Conservation (phyloP, 2,797 vertebrate genomes). For the Tinamus major region DNA sequence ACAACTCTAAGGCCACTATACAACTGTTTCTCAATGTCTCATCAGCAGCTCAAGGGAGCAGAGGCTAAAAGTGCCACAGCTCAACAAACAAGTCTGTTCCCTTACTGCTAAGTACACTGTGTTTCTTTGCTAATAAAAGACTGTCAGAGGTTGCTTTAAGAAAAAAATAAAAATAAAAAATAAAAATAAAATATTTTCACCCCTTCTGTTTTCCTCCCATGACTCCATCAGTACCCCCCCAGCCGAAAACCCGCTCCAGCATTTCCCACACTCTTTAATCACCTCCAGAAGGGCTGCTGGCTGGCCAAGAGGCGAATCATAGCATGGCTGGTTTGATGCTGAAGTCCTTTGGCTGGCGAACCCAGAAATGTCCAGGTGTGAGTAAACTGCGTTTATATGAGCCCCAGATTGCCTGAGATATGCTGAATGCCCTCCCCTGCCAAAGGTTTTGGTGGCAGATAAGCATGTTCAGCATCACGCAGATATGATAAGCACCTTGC, state of each 20-base stretch:
- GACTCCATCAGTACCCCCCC: background rate
- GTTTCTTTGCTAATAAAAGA: conserved; percentile 26
- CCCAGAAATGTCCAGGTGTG: background rate
- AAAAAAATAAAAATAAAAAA: background rate
- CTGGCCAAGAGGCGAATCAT: background rate
- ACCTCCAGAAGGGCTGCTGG: background rate
- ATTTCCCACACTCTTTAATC: background rate
- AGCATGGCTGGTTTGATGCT: background rate
- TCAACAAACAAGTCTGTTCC: conserved; percentile 51
- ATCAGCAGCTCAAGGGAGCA: conserved; percentile 47
- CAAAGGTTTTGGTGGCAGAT: background rate
- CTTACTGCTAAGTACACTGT: background rate
- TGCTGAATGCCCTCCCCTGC: background rate
- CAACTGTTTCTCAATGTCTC: conserved; percentile 65
- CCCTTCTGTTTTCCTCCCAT: background rate
- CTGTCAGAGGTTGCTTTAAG: background rate
- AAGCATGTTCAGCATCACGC: background rate
- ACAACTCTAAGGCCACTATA: conserved; percentile 39
- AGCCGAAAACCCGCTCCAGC: background rate
- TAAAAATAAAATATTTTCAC: background rate
- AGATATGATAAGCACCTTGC: background rate
- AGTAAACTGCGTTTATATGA: background rate
- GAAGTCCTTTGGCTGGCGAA: background rate
- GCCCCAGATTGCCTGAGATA: background rate
- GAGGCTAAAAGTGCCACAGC: conserved; percentile 55